Evolutionary conservation across 2,888 invertebrate genomes (phyloP).

Genomic region (Diaperis boleti): DNA sequence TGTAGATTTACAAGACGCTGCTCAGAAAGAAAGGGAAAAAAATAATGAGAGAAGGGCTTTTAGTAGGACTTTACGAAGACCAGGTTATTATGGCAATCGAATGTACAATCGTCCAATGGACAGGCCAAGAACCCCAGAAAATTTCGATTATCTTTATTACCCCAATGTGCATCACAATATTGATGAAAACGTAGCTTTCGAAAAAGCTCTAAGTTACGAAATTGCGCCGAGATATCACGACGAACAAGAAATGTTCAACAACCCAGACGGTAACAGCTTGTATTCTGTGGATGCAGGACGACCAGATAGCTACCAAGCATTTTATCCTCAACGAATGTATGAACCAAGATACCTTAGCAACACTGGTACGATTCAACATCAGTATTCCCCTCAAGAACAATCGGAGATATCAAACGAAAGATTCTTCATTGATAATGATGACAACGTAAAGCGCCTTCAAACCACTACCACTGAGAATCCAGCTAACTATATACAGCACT

Average conservation of each 20-base stretch:
- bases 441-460: background rate
- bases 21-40: background rate
- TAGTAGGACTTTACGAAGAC: background rate
- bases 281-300: slow-evolving; percentile 32
- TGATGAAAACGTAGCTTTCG: slow-evolving; percentile 19
- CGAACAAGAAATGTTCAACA: slow-evolving; percentile 11
- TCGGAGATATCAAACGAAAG: slow-evolving; percentile 7
- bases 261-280: slow-evolving; percentile 30
- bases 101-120: slow-evolving; percentile 9
- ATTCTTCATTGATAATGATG: slow-evolving; percentile 14
- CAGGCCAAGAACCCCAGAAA: too few species aligned
- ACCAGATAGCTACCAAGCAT: slow-evolving; percentile 12
- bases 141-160: slow-evolving; percentile 7
- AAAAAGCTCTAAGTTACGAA: slow-evolving; percentile 24
- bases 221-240: slow-evolving; percentile 3
- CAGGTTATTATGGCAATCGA: background rate
- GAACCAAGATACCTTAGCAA: background rate
- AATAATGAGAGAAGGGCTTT: slow-evolving; percentile 2
- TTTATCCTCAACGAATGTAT: slow-evolving; percentile 1
- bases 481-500: background rate
- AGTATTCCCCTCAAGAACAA: slow-evolving; percentile 4
- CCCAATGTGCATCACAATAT: background rate
- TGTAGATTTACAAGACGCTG: slow-evolving; percentile 13
- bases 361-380: background rate
- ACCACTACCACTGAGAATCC: background rate